Percentiles rank a stretch among this genome's conserved stretches.
These are phyloP conservation scores for Amazona ochrocephala DNA, from an alignment of 2,797 vertebrate genomes.

Conservation along the genomic window DNA sequence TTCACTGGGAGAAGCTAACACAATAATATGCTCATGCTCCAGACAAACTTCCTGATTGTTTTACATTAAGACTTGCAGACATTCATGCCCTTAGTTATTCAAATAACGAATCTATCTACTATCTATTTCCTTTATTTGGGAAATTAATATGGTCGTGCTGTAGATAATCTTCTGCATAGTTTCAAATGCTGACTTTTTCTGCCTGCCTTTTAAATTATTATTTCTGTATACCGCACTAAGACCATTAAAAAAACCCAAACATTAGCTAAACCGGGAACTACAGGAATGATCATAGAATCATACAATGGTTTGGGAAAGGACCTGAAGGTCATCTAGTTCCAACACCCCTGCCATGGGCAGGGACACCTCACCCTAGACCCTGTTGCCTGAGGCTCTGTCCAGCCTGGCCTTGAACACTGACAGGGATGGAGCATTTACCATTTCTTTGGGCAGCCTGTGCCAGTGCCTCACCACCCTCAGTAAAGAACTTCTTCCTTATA, in stretches of 20 bases:
- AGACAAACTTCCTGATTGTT: background rate
- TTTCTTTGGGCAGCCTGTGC: background rate
- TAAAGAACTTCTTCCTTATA: background rate
- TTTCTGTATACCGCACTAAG: background rate
- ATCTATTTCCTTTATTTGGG: background rate
- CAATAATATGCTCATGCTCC: background rate
- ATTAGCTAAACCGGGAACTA: background rate
- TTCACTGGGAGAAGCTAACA: background rate
- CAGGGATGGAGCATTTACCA: background rate
- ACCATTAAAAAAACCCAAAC: background rate
- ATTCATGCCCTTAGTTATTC: background rate
- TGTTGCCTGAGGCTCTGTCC: background rate
- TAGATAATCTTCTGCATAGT: background rate
- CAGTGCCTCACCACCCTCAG: background rate
- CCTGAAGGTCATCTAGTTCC: background rate
- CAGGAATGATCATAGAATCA: background rate
- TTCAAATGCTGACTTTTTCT: background rate
- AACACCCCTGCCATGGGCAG: background rate
- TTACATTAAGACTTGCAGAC: background rate
- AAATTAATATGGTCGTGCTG: background rate
- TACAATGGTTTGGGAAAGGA: background rate
- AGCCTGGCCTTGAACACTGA: background rate
- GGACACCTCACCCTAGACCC: background rate
- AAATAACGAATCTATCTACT: background rate
- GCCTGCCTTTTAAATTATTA: background rate